Base-by-base conservation (phyloP, 2,888 invertebrate genomes). In the Marronus borbonicus region DNA sequence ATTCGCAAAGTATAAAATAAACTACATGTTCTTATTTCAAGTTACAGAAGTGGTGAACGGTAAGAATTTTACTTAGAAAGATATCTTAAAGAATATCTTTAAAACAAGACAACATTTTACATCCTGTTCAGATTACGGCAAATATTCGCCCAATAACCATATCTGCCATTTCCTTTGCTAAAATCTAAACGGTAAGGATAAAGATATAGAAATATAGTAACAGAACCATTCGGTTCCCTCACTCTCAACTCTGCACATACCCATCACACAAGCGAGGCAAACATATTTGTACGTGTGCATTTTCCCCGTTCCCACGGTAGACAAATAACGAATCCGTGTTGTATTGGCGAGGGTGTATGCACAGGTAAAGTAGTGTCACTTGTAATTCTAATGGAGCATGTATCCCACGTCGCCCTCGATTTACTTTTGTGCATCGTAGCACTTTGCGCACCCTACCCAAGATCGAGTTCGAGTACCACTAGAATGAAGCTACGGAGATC, bases 321-420 rank as follows among this genome's bases (percentile, higher is more conserved):
- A 72, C 72, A 72, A 72, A 72, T 72, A 72, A 72, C 14, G 72
- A 72, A 58, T 58, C 72, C 72, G 50, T 72, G 72, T 72, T 36
- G 36, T 72, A 72, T 58, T 72, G 36, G 72, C 58, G 72, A 72
- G 72, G 72, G 72, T 72, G 72, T 72, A 72, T 36, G 55, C 17
- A 70, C 76, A 76, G 78, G 78, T 78, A 78, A 68, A 78, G 66
- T 55, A 72, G 72, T 72, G 62, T 62, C 77, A 80, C 80, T 80
- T 76, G 58, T 60, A 70, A 76, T 80, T 50, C 69, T 78, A 80
- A 78, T 80, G 80, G 78, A 76, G 78, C 80, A 76, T 78, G 49
- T 77, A 78, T 80, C 76, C 76, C 76, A 78, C 76, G 78, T 76
- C 66, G 66, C 74, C 78, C 80, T 64, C 76, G 72, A 80, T 80